phyloP scores from a whole-genome alignment of 1,140 invertebrate genomes.

The Pachyrhynchus sulphureomaculatus region DNA sequence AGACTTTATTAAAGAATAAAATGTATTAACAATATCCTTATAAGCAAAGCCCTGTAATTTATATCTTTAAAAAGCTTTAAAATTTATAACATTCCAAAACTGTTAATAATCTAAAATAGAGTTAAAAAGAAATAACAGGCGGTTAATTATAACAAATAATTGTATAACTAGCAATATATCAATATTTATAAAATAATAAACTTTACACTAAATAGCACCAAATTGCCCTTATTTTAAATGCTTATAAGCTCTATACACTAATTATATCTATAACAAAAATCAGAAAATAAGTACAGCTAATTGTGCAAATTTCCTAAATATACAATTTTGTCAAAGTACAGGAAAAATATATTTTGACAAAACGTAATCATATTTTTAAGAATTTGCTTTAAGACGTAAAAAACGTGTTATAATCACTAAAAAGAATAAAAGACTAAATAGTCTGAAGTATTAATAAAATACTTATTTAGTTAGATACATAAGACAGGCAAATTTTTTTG shows the following conservation, averaged over 20 bases:
- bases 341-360: not conserved
- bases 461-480: no score
- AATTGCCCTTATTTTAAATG: conserved; percentile 15
- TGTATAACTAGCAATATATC: conserved; percentile 32
- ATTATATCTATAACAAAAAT: conserved; percentile 16
- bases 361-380: conserved; percentile 5
- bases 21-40: conserved; percentile 35
- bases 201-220: conserved; percentile 24
- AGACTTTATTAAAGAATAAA: conserved; percentile 37
- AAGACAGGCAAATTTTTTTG: no score
- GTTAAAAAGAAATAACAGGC: conserved; percentile 22
- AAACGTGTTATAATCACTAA: no score
- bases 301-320: not conserved
- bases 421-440: no score
- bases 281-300: conserved; percentile 6
- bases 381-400: no score
- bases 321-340: not conserved
- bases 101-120: conserved; percentile 37
- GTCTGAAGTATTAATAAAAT: no score
- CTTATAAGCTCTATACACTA: conserved; percentile 17
- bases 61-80: conserved; percentile 34
- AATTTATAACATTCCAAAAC: conserved; percentile 40
- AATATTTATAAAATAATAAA: conserved; percentile 22
- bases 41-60: conserved; percentile 38
- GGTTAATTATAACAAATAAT: conserved; percentile 34